Percentiles rank a stretch among this genome's conserved stretches.
These are phyloP conservation scores for Galendromus occidentalis DNA, from an alignment of 1,140 invertebrate species.

Conservation along the genomic window DNA sequence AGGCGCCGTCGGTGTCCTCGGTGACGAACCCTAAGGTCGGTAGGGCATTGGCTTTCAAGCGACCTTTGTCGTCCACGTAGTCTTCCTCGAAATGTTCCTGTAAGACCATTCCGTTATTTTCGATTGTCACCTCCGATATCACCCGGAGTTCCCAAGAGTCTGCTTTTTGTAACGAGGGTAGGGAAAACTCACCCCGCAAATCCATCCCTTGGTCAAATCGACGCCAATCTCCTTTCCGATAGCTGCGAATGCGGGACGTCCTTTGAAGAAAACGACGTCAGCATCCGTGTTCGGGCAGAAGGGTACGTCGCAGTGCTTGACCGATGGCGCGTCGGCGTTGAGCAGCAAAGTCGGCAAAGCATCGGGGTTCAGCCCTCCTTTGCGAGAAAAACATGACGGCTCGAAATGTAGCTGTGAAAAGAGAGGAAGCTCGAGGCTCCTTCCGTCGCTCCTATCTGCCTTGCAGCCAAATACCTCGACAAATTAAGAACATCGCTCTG, in stretches of 20 bases:
- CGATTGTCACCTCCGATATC: background rate
- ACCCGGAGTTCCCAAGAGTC: no score
- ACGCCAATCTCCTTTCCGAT: background rate
- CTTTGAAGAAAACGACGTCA: background rate
- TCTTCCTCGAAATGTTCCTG: slow-evolving; percentile 10
- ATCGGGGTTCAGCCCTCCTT: background rate
- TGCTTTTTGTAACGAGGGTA: no score
- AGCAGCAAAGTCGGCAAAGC: background rate
- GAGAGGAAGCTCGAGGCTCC: background rate
- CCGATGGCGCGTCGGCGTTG: background rate
- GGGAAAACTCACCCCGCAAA: background rate
- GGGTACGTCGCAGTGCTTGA: background rate
- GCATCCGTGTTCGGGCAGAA: background rate
- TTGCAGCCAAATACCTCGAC: no score
- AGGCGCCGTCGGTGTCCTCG: no score
- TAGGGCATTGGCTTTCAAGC: background rate
- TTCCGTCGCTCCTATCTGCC: no score
- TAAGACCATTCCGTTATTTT: background rate
- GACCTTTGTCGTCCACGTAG: background rate
- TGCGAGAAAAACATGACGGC: background rate
- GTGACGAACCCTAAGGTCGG: background rate
- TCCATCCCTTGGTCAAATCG: slow-evolving; percentile 3
- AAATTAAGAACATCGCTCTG: no score
- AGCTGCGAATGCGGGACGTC: background rate
- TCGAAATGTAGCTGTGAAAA: background rate